Conservation (phyloP, 2,113 vertebrate genomes). For the Dipodomys ordii region DNA sequence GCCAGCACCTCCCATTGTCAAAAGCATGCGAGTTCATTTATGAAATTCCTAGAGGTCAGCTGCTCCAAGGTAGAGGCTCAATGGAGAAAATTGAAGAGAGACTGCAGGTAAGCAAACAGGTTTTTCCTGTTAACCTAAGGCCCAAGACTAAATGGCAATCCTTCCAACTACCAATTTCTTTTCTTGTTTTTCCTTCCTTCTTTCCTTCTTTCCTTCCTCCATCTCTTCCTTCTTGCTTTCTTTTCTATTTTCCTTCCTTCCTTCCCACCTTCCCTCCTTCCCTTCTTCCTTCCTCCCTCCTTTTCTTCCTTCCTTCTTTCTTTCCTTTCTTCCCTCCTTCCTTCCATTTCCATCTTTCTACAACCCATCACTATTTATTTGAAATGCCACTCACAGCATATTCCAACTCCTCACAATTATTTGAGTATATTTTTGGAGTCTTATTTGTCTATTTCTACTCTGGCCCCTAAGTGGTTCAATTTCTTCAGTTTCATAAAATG, state of each 20-base stretch:
- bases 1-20: not conserved
- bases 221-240: too few species aligned
- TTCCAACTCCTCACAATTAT: slow-evolving; percentile 8
- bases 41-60: not conserved
- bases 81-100: not conserved
- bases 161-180: not conserved
- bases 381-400: not conserved
- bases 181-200: too few species aligned
- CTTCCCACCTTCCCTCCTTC: too few species aligned
- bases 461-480: not conserved
- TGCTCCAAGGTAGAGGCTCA: not conserved
- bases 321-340: not conserved
- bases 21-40: fast-evolving
- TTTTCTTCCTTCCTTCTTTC: too few species aligned
- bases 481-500: not conserved
- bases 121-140: not conserved
- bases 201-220: too few species aligned
- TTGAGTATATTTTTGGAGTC: slow-evolving; percentile 11
- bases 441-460: slow-evolving; percentile 11
- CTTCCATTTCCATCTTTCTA: not conserved
- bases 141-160: not conserved
- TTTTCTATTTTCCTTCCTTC: too few species aligned
- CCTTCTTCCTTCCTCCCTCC: too few species aligned
- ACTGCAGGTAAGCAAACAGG: not conserved
- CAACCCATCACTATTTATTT: not conserved